Percentiles rank a stretch among this genome's conserved stretches.
These are phyloP conservation scores for Gulo gulo DNA, from an alignment of 2,113 vertebrate genomes.

Conservation along the genomic window DNA sequence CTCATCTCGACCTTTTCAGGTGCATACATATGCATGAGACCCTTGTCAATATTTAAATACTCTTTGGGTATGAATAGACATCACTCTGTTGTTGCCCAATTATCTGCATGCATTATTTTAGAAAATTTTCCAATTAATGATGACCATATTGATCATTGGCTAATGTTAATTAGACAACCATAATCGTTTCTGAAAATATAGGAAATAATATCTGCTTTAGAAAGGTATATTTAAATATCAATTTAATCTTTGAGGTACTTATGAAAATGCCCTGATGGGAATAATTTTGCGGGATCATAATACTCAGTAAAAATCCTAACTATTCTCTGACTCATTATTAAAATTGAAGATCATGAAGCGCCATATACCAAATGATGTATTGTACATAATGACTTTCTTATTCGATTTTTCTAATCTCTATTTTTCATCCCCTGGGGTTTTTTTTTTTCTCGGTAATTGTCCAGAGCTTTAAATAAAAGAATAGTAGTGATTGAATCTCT, in stretches of 20 bases:
- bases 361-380: background rate
- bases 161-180: background rate
- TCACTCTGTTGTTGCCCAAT: background rate
- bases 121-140: background rate
- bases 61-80: rapidly evolving
- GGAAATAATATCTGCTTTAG: background rate
- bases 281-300: background rate
- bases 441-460: background rate
- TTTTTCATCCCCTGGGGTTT: background rate
- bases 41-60: background rate
- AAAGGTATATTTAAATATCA: slow-evolving; percentile 22
- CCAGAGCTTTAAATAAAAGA: slow-evolving; percentile 60
- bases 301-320: background rate
- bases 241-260: background rate
- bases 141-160: background rate
- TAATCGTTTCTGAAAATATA: background rate
- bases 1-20: background rate
- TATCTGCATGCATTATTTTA: background rate
- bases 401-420: slow-evolving; percentile 53
- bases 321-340: slow-evolving; percentile 13
- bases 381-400: slow-evolving; percentile 16
- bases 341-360: background rate
- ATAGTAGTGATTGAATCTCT: slow-evolving; percentile 44
- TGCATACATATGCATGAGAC: background rate
- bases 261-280: background rate